Evolutionary conservation across 37 sponge, comb jelly and placozoan species (phyloP), one percentile per base, ranked within the genome.

Genomic region (Bolinopsis microptera): DNA sequence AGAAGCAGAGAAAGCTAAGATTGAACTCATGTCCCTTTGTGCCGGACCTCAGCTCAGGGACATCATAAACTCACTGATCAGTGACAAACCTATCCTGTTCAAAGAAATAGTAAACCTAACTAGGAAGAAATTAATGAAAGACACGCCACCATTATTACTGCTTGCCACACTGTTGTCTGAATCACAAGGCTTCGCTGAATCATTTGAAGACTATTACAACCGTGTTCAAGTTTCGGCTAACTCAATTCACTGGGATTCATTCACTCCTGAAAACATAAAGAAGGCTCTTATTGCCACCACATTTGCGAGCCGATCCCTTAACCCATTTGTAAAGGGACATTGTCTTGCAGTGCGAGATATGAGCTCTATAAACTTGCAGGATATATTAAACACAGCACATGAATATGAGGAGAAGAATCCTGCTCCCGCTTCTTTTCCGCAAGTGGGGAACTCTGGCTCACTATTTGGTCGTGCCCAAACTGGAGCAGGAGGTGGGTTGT

Each of bases 311-410:
- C 22, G 35, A 23, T 39, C 30, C 23, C 34, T 2, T 41, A 86
- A 86, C 48, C 90, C 40, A 22, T 86, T 39, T 41, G 90, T 86
- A 0, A 86, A 86, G 26, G 90, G 90, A 28, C 90, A 86, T 30
- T 86, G 90, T 40, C 26, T 86, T n/a, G 34, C 90, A 30, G 61
- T 86, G 0, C 41, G 90, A 38, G 61, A 86, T 86, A 9, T 86
- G 27, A 40, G 39, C 61, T 24, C 41, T 13, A 86, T 86, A 28
- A 86, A 86, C 26, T n/a, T 86, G 48, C 25, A 86, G 39, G 61
- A 86, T 39, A 86, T 86, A 1, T 5, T 33, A 27, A 86, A 38
- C 90, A 86, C 90, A 5, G 90, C 90, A 0, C 30, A 27, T 40
- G 90, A 86, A 27, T 86, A 41, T 41, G 90, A 86, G 26, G 61